phyloP scores from a whole-genome alignment of 2,113 vertebrate genomes.

The Syngnathoides biaculeatus region DNA sequence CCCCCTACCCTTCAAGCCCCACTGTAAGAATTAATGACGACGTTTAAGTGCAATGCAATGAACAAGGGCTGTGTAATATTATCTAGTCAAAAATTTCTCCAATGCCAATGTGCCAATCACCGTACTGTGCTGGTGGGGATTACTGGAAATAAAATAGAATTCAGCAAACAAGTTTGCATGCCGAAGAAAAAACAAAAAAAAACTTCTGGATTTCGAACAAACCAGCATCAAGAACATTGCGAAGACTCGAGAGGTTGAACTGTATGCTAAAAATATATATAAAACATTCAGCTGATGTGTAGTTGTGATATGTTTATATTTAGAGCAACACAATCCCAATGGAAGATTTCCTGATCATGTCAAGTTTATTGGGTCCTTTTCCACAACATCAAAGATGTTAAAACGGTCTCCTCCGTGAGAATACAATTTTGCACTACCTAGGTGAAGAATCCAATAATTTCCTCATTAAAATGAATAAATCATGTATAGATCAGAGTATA shows the following conservation, averaged over 20 bases:
- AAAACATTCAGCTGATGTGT: not conserved
- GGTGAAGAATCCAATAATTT: slow-evolving; percentile 18
- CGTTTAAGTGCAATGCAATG: too few relatives aligned
- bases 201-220: not conserved
- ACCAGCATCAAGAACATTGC: not conserved
- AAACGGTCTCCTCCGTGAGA: not conserved
- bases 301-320: slow-evolving; percentile 3
- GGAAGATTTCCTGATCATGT: slow-evolving; percentile 2
- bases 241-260: not conserved
- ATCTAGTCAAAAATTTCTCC: too few relatives aligned
- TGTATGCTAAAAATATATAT: not conserved
- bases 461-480: slow-evolving; percentile 12
- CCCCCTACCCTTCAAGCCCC: too few relatives aligned
- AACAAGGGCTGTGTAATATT: too few relatives aligned
- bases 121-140: too few relatives aligned
- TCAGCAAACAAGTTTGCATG: too few relatives aligned
- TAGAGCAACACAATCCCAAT: not conserved
- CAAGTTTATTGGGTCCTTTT: slow-evolving; percentile 1
- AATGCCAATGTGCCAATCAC: too few relatives aligned
- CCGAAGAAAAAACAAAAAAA: not conserved
- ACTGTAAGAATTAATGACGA: too few relatives aligned
- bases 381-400: not conserved
- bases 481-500: slow-evolving; percentile 8
- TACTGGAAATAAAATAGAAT: too few relatives aligned
- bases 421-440: slow-evolving; percentile 23